Evolutionary conservation across 2,888 invertebrate genomes (phyloP), one percentile per base, ranked within the genome.

Genomic region (Metopia argyrocephala): DNA sequence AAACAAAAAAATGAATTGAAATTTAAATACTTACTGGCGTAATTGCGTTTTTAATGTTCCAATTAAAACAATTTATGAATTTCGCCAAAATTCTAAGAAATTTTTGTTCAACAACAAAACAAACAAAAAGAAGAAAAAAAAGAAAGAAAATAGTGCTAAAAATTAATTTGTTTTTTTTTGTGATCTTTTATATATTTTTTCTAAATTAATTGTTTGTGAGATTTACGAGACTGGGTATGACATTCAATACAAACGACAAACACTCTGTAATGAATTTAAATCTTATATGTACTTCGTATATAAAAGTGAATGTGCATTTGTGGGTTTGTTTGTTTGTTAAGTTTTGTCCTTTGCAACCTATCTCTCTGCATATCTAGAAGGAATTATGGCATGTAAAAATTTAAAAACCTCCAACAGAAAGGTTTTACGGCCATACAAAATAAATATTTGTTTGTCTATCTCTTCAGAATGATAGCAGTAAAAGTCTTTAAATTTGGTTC

Each of bases 121-220:
- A 38, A 31, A 12, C 31, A 0, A 31, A 31, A 31, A 31, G 9
- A 31, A 3, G 3, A 31, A 31, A 31, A 31, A 5, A 2, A 5
- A 0, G 7, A 31, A 48, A 69, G 20, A 66, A 76, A 80, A 52
- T 62, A 18, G n/a, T n/a, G n/a, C n/a, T n/a, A 64, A 73, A 57
- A 31, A 65, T 69, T 69, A 27, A 66, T 61, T n/a, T n/a, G n/a
- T 74, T 74, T 65, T 57, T 70, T 54, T 45, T 21, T 15, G n/a
- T 56, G 21, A 12, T 21, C 25, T 66, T 78, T 73, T 78, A 38
- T 50, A 45, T 81, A 74, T 74, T 78, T 48, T 81, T 81, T 66
- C 66, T 74, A 78, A 78, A 81, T 81, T 81, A 81, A 81, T 78
- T 81, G 81, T 81, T 81, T 81, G 57, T 75, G 74, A 75, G 74